These are phyloP conservation scores for Ophonus ardosiacus DNA, from an alignment of 2,888 invertebrate genomes.

Conservation along the genomic window DNA sequence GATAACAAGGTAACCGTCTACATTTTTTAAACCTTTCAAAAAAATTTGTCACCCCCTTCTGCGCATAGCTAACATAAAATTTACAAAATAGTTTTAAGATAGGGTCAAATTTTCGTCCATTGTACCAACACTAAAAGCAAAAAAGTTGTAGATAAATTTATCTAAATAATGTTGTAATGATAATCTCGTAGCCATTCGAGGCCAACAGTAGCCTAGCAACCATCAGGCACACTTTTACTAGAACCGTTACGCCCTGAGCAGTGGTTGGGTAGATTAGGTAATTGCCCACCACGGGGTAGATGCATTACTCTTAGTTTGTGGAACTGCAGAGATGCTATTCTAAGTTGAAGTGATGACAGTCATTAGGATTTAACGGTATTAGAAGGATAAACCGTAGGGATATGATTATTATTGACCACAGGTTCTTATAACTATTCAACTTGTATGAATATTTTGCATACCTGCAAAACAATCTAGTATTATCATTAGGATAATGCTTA, in stretches of 20 bases:
- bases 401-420: slow-evolving; percentile 13
- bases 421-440: neutral
- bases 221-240: neutral
- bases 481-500: neutral
- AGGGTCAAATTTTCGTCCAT: too few species aligned
- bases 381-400: neutral
- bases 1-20: too few species aligned
- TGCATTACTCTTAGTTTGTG: slow-evolving; percentile 7
- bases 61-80: too few species aligned
- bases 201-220: too few species aligned
- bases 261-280: slow-evolving; percentile 13
- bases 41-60: too few species aligned
- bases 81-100: too few species aligned
- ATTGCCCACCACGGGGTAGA: slow-evolving; percentile 19
- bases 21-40: too few species aligned
- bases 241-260: slow-evolving; percentile 27
- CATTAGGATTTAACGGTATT: slow-evolving; percentile 18
- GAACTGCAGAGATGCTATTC: neutral
- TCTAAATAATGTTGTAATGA: too few species aligned
- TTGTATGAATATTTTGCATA: neutral
- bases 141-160: too few species aligned
- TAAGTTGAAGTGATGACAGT: slow-evolving; percentile 19
- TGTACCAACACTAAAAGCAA: too few species aligned
- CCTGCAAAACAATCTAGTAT: neutral
- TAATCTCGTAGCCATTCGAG: too few species aligned